phyloP scores from a whole-genome alignment of 2,888 invertebrate species.

The Epistrophe grossulariae region DNA sequence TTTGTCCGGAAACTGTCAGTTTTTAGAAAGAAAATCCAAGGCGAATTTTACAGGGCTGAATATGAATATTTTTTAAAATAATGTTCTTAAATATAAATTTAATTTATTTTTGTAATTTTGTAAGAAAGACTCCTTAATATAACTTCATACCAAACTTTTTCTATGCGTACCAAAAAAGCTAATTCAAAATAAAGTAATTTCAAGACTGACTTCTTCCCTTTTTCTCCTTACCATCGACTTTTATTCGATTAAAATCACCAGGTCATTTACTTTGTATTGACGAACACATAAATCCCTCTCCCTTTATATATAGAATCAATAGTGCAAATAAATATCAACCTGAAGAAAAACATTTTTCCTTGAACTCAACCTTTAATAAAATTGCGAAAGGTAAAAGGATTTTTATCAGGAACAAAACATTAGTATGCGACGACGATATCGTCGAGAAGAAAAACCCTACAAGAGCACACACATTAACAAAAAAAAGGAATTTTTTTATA shows the following conservation, averaged over 20 bases:
- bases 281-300: background rate
- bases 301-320: background rate
- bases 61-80: too few species aligned
- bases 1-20: too few species aligned
- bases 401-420: conserved; percentile 38
- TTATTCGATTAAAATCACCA: background rate
- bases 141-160: background rate
- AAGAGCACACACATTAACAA: background rate
- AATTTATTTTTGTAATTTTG: too few species aligned
- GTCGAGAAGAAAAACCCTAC: background rate
- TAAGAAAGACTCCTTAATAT: background rate
- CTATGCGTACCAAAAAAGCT: background rate
- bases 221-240: background rate
- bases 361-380: conserved; percentile 58
- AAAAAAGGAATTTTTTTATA: conserved; percentile 23
- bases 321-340: conserved; percentile 14
- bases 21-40: too few species aligned
- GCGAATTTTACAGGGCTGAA: too few species aligned
- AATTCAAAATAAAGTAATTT: background rate
- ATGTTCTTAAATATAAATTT: too few species aligned
- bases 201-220: background rate
- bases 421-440: conserved; percentile 29
- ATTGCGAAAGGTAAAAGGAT: conserved; percentile 52
- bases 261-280: background rate
- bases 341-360: conserved; percentile 32